These are phyloP conservation scores for Nomada ruficornis DNA, from an alignment of 2,888 invertebrate species.

Conservation along the genomic window DNA sequence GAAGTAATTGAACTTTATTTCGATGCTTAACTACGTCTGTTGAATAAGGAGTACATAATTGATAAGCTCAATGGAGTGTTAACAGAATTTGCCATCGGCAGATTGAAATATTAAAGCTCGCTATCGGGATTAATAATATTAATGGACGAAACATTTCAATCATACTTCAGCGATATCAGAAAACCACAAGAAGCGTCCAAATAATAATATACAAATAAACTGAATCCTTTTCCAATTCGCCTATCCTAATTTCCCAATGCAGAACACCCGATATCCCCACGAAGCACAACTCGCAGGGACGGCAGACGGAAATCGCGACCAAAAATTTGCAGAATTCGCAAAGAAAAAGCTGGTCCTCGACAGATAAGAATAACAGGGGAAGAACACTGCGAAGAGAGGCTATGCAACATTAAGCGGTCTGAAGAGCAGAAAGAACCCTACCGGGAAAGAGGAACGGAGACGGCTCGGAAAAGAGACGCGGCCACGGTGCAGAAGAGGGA, in stretches of 20 bases:
- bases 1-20: too few relatives aligned
- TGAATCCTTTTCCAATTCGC: neutral
- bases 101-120: too few relatives aligned
- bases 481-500: neutral
- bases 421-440: neutral
- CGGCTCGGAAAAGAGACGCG: conserved; percentile 5
- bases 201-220: neutral
- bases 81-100: too few relatives aligned
- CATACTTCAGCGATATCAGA: too few relatives aligned
- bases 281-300: neutral
- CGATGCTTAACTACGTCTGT: too few relatives aligned
- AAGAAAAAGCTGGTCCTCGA: neutral
- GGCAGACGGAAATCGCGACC: too few relatives aligned
- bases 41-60: too few relatives aligned
- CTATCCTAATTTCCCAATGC: neutral
- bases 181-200: neutral
- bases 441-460: neutral
- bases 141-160: too few relatives aligned
- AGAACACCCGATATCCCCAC: neutral
- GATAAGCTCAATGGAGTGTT: too few relatives aligned
- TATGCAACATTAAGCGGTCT: conserved; percentile 30
- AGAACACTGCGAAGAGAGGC: neutral
- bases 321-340: conserved; percentile 5
- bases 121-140: too few relatives aligned
- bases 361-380: conserved; percentile 22